Conservation (phyloP, 2,888 invertebrate species). For the Polyommatus icarus region DNA sequence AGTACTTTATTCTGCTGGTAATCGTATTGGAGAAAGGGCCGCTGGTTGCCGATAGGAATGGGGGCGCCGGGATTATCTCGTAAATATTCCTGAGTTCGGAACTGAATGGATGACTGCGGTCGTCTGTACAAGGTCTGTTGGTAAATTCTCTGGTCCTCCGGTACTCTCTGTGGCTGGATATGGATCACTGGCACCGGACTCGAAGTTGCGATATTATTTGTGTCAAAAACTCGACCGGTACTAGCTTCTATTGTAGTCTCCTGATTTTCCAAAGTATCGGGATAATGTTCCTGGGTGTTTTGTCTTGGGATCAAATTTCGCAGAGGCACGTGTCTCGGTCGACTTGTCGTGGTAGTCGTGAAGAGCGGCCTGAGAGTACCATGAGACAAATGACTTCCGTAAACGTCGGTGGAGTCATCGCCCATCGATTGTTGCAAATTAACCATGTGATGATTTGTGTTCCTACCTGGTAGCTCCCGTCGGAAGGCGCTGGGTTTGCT, state of each 20-base stretch:
- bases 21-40: constrained; percentile 74
- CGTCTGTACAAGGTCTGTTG: constrained; percentile 67
- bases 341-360: constrained; percentile 79
- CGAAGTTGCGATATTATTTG: constrained; percentile 72
- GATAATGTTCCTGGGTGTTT: constrained; percentile 71
- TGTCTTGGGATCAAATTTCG: constrained; percentile 74
- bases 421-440: constrained; percentile 81
- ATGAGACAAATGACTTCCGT: constrained; percentile 83
- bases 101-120: constrained; percentile 61
- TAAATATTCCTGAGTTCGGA: constrained; percentile 72
- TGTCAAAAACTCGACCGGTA: constrained; percentile 74
- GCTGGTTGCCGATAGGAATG: constrained; percentile 75
- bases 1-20: constrained; percentile 73
- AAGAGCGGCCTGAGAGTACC: constrained; percentile 84
- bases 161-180: constrained; percentile 69
- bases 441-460: constrained; percentile 78
- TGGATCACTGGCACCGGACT: constrained; percentile 79
- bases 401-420: constrained; percentile 85
- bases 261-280: constrained; percentile 63
- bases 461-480: constrained; percentile 82
- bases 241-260: constrained; percentile 76
- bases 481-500: constrained; percentile 81
- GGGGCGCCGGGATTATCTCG: constrained; percentile 74
- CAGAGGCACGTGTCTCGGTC: constrained; percentile 79
- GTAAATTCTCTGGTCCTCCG: constrained; percentile 59